Evolutionary conservation across 2,888 invertebrate genomes (phyloP).

Genomic region (Cryptocephalus moraei): DNA sequence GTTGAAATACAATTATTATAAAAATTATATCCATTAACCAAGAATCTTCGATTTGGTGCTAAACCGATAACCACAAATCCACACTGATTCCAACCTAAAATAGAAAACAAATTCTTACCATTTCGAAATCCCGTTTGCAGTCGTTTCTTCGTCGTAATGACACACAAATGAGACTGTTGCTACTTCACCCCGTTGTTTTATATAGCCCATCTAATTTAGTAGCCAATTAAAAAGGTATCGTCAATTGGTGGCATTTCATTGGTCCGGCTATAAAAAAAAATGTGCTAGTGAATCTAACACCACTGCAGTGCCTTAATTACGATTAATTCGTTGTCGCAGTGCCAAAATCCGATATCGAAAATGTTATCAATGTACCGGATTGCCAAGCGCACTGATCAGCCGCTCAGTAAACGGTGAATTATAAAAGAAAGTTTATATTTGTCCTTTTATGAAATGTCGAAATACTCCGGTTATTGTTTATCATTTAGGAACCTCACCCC

Average conservation of each 20-base stretch:
- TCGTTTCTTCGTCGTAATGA: constrained; percentile 10
- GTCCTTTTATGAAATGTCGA: too few species aligned
- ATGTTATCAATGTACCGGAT: too few species aligned
- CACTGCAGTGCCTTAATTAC: constrained; percentile 16
- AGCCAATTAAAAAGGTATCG: constrained; percentile 16
- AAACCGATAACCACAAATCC: too few species aligned
- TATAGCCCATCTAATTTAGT: constrained; percentile 29
- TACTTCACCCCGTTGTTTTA: constrained; percentile 23
- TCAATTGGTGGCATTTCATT: neutral
- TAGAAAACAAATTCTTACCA: constrained; percentile 11
- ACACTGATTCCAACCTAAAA: neutral
- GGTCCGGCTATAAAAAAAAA: constrained; percentile 6
- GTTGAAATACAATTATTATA: too few species aligned
- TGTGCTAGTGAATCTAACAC: constrained; percentile 17
- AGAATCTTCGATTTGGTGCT: neutral
- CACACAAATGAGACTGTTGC: constrained; percentile 20
- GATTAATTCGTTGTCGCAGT: neutral
- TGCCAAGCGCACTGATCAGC: too few species aligned
- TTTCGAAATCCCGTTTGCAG: constrained; percentile 6
- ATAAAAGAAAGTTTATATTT: too few species aligned
- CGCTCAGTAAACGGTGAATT: too few species aligned
- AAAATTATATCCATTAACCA: too few species aligned
- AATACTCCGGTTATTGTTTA: too few species aligned
- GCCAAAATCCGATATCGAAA: too few species aligned
- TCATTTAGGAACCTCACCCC: too few species aligned